Conservation (phyloP, 2,888 invertebrate genomes). For the Coleophora deauratella region DNA sequence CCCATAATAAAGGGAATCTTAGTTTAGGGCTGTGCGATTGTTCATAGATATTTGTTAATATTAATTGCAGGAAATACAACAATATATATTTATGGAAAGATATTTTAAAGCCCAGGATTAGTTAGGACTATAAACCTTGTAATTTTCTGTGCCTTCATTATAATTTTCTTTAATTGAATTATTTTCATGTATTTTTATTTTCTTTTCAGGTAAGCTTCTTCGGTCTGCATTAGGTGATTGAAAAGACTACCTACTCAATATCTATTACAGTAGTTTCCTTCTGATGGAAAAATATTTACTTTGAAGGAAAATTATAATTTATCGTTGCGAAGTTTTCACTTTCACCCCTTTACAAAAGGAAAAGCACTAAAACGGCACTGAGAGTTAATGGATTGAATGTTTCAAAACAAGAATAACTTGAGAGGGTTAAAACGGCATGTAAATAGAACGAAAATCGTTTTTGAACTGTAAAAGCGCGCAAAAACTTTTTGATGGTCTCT, state of each 20-base stretch:
- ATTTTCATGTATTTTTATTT: not conserved
- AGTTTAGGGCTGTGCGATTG: too few relatives aligned
- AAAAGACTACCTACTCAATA: too few relatives aligned
- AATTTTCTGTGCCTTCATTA: too few relatives aligned
- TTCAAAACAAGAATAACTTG: constrained; percentile 43
- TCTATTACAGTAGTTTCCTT: too few relatives aligned
- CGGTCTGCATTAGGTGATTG: too few relatives aligned
- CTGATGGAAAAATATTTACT: not conserved
- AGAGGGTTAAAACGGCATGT: constrained; percentile 52
- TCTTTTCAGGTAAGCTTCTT: not conserved
- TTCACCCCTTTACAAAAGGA: constrained; percentile 13
- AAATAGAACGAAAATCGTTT: constrained; percentile 55
- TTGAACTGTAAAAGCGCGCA: constrained; percentile 48
- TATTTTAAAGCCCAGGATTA: too few relatives aligned
- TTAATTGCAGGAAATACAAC: too few relatives aligned
- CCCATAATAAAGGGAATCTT: too few relatives aligned
- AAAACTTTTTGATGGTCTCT: constrained; percentile 56
- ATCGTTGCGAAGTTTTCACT: too few relatives aligned
- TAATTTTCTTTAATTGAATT: not conserved
- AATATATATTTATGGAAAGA: too few relatives aligned
- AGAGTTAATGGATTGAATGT: constrained; percentile 46
- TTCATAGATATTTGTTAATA: too few relatives aligned
- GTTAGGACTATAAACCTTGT: too few relatives aligned
- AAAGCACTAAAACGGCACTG: constrained; percentile 18
- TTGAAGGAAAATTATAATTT: not conserved